Evolutionary conservation across 2,113 vertebrate genomes (phyloP).

Genomic region (Mustela nigripes): DNA sequence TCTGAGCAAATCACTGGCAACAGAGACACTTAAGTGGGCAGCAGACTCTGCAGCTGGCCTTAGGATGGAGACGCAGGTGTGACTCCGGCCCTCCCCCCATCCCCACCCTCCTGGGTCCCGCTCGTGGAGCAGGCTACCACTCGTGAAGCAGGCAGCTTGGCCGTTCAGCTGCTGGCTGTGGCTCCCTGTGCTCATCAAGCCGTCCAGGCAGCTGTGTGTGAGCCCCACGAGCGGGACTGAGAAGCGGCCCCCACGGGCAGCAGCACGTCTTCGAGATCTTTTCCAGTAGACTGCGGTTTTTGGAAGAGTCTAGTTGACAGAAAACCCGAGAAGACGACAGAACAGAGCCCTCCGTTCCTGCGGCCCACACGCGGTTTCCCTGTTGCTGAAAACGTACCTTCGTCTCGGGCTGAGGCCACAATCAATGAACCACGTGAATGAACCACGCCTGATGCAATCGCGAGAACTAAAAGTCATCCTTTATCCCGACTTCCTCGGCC

Average conservation of each 20-base stretch:
- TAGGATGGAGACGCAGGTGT: neutral
- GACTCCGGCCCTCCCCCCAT: neutral
- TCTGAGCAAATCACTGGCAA: no score
- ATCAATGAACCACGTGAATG: fast-evolving
- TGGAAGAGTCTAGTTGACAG: no score
- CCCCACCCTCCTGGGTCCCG: neutral
- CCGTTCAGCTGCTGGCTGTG: no score
- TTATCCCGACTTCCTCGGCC: no score
- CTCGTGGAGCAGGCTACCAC: neutral
- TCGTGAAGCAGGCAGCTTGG: neutral
- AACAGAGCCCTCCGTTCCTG: fast-evolving
- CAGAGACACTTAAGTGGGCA: neutral
- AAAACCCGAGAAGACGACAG: neutral
- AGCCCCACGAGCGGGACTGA: no score
- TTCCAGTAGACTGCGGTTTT: neutral
- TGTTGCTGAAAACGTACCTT: fast-evolving
- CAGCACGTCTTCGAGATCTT: fast-evolving
- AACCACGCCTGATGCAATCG: fast-evolving
- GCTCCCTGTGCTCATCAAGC: no score
- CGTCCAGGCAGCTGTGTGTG: no score
- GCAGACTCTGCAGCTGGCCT: neutral
- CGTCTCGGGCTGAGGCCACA: fast-evolving
- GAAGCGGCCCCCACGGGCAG: fast-evolving
- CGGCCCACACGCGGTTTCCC: fast-evolving
- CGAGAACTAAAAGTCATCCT: fast-evolving